Base-by-base conservation (phyloP, 2,113 vertebrate genomes). In the Morone chrysops region DNA sequence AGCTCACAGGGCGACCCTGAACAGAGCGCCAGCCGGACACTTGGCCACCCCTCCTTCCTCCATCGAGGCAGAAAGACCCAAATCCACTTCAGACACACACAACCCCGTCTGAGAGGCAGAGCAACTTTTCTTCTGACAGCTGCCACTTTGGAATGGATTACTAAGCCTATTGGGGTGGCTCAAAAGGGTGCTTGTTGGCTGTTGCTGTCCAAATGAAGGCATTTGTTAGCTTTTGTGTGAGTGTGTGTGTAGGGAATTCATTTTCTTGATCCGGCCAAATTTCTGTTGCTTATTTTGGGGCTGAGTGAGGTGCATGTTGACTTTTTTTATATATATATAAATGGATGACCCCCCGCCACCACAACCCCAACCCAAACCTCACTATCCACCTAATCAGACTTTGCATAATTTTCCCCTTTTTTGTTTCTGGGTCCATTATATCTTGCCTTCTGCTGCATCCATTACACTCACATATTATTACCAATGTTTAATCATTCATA, bases 61-160 rank as follows among this genome's bases (percentile, higher is more conserved):
- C 83, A 81, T 86, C 81, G 54, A 87, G 73, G 85, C 90, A 92
- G 86, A 92, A 91, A 89, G 90, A 89, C 85, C 87, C 82, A 91
- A 90, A 95, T 94, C 91, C 90, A 92, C 89, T 90, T 83, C 88
- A 90, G 88, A 86, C 87, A 79, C 87, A 90, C 90, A 92, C 90
- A 81, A 22, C 76, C 67, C 77, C 25, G 76, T 91, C 89, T 93
- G 89, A 93, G 92, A 88, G 89, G 92, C 93, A 87, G 92, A 92
- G 84, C 86, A 93, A 94, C 90, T 94, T 94, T 94, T 94, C 89
- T 93, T 91, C 86, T 94, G 94, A 94, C 94, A 94, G 94, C 94
- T 94, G 94, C 92, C 94, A 94, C 94, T 94, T 94, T 93, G 92
- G 92, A 94, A 94, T 93, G 90, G 92, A 93, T 94, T 93, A 92